Evolutionary conservation across 1,140 invertebrate genomes (phyloP).

Genomic region (Lepidurus couesii): DNA sequence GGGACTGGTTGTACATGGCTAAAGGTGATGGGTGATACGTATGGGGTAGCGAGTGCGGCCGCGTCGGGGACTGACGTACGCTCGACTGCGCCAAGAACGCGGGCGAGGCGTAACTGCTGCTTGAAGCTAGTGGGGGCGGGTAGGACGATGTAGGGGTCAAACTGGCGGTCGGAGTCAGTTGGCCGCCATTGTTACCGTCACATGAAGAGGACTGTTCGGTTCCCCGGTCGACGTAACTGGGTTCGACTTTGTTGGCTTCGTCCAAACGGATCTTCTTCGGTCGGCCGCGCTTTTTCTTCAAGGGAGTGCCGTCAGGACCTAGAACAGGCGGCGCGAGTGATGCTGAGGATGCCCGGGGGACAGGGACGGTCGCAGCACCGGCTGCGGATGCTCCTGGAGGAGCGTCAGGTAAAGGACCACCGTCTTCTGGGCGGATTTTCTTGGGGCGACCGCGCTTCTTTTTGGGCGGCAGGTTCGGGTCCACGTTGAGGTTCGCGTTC

Average conservation of each 20-base stretch:
- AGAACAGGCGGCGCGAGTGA: slow-evolving; percentile 39
- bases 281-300: slow-evolving; percentile 74
- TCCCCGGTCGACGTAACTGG: not conserved
- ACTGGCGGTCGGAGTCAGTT: slow-evolving; percentile 33
- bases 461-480: slow-evolving; percentile 52
- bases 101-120: slow-evolving; percentile 35
- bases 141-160: slow-evolving; percentile 36
- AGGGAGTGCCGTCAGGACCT: slow-evolving; percentile 38
- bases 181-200: not conserved
- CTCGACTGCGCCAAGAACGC: slow-evolving; percentile 33
- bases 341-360: slow-evolving; percentile 47
- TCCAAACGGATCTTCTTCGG: slow-evolving; percentile 76
- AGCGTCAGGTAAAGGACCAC: slow-evolving; percentile 44
- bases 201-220: not conserved
- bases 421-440: slow-evolving; percentile 69
- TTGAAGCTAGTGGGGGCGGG: slow-evolving; percentile 36
- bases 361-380: slow-evolving; percentile 54
- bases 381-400: slow-evolving; percentile 45
- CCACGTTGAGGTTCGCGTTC: not conserved
- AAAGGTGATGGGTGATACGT: slow-evolving; percentile 30
- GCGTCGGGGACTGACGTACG: slow-evolving; percentile 31
- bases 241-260: slow-evolving; percentile 49
- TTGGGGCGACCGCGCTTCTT: slow-evolving; percentile 79
- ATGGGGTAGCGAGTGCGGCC: slow-evolving; percentile 7
- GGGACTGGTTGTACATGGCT: slow-evolving; percentile 35